phyloP scores from a whole-genome alignment of 2,888 invertebrate genomes.

The Dusona sp. region DNA sequence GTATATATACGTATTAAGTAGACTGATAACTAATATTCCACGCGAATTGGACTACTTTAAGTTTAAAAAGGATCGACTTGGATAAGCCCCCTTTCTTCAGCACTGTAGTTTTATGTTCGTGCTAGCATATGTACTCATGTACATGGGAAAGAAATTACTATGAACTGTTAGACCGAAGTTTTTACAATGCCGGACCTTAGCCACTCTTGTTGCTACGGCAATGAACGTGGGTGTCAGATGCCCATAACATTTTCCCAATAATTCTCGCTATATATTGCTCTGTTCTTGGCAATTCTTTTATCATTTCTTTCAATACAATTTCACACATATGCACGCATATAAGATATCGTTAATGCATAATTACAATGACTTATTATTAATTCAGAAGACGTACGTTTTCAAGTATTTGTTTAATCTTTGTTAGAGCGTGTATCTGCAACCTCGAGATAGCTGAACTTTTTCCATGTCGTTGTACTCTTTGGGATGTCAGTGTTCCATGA shows the following conservation, averaged over 20 bases:
- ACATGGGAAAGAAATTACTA: not conserved
- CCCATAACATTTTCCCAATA: not conserved
- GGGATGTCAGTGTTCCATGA: conserved; percentile 23
- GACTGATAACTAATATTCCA: not conserved
- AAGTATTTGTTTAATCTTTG: not conserved
- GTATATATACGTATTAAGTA: not conserved
- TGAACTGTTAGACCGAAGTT: not conserved
- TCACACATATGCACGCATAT: not conserved
- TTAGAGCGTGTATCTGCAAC: not conserved
- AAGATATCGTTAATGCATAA: not conserved
- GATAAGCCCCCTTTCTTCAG: not conserved
- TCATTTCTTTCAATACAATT: not conserved
- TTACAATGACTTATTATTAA: not conserved
- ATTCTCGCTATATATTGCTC: not conserved
- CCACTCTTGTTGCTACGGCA: not conserved
- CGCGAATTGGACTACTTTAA: not conserved
- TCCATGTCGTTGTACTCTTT: conserved; percentile 21
- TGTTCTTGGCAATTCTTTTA: not conserved
- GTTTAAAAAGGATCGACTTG: not conserved
- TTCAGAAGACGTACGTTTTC: not conserved
- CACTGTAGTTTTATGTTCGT: not conserved
- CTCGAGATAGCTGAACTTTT: conserved; percentile 4
- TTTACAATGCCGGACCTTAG: not conserved
- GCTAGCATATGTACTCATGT: too few species aligned
- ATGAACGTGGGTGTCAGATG: not conserved